These are phyloP conservation scores for Chrysogorgia sp. DNA, from an alignment of 92 coral and sea anemone genomes.

Conservation along the genomic window DNA sequence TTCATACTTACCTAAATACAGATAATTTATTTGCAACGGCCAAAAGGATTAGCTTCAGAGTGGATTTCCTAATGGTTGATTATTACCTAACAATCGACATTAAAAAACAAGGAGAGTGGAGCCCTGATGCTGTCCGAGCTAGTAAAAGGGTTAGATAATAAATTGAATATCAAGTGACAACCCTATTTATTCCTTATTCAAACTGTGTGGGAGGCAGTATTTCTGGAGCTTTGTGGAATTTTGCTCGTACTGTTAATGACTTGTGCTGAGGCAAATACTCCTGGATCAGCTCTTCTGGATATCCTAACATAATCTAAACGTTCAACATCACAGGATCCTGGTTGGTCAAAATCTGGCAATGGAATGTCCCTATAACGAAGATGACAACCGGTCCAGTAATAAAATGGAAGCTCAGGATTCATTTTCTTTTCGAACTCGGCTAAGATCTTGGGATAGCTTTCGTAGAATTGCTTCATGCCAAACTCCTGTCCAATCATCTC, in stretches of 20 bases:
- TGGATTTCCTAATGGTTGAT: slow-evolving; percentile 10
- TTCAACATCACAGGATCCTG: slow-evolving; percentile 22
- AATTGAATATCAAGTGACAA: no score
- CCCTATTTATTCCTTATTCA: slow-evolving; percentile 1
- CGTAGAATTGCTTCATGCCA: no score
- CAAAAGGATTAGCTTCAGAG: slow-evolving; percentile 25
- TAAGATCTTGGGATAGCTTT: no score
- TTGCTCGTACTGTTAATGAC: slow-evolving; percentile 7
- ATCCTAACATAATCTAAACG: no score
- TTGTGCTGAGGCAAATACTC: slow-evolving; percentile 19
- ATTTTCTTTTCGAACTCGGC: no score
- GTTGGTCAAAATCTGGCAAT: slow-evolving; percentile 26
- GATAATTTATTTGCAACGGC: background rate
- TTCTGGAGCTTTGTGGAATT: slow-evolving; percentile 20
- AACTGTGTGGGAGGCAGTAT: slow-evolving; percentile 7
- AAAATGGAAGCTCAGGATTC: no score
- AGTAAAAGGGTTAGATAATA: no score
- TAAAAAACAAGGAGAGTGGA: no score
- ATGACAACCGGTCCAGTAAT: no score
- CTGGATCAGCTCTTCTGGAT: no score
- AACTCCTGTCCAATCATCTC: slow-evolving; percentile 9
- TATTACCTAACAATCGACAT: slow-evolving; percentile 20
- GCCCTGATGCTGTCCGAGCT: no score
- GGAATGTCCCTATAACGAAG: slow-evolving; percentile 32
- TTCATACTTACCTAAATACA: slow-evolving; percentile 18